Percentiles rank a stretch among this genome's conserved stretches.
phyloP scores from a whole-genome alignment of 2,797 vertebrate species.

The Ctenosaura bakeri region DNA sequence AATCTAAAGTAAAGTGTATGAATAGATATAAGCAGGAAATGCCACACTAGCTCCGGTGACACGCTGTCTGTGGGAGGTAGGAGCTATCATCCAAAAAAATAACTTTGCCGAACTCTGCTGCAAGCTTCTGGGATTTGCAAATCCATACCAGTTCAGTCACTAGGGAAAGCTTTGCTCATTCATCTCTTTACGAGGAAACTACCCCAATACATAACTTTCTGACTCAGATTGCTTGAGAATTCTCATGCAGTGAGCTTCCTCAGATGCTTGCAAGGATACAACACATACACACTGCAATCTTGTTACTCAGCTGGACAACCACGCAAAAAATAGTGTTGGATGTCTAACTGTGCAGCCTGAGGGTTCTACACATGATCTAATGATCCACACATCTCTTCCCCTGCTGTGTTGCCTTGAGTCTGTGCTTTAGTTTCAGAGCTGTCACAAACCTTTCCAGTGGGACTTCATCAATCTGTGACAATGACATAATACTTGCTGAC shows the following conservation, averaged over 20 bases:
- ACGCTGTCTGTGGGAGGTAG: not conserved
- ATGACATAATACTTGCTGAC: not conserved
- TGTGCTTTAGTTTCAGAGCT: slow-evolving; percentile 33
- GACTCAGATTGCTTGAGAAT: slow-evolving; percentile 23
- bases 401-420: not conserved
- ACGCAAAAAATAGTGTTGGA: slow-evolving; percentile 1
- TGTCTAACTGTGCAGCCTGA: not conserved
- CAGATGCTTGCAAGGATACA: not conserved
- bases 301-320: slow-evolving; percentile 28
- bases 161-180: not conserved
- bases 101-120: not conserved
- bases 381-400: not conserved
- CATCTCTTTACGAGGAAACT: not conserved
- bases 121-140: not conserved
- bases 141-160: not conserved
- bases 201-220: slow-evolving; percentile 19
- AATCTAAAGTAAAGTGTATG: too few species aligned
- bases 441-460: not conserved
- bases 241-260: not conserved
- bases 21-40: too few species aligned
- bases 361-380: not conserved
- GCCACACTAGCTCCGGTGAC: not conserved
- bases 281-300: not conserved
- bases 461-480: slow-evolving; percentile 14
- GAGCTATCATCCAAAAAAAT: not conserved